Evolutionary conservation across 2,797 vertebrate species (phyloP).

Genomic region (Balearica regulorum): DNA sequence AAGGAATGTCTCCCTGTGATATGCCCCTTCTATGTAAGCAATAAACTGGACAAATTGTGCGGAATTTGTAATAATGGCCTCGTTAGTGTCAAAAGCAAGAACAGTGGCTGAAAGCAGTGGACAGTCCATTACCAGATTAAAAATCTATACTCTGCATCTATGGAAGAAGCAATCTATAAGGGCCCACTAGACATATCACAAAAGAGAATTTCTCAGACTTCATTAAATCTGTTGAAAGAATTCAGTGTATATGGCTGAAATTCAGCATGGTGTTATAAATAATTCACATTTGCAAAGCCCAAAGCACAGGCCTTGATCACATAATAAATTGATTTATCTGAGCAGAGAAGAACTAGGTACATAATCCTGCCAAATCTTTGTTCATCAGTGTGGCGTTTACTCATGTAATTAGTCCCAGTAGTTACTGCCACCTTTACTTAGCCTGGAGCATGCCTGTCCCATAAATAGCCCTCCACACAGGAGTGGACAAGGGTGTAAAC

Average conservation of each 20-base stretch:
- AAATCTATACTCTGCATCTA: background rate
- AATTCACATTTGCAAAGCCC: slow-evolving; percentile 6
- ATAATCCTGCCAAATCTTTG: background rate
- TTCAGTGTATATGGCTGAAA: background rate
- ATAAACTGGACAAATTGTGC: background rate
- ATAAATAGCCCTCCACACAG: background rate
- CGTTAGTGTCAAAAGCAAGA: background rate
- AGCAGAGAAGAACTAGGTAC: background rate
- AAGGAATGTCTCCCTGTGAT: background rate
- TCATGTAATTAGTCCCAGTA: background rate
- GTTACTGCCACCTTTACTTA: background rate
- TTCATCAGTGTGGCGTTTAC: background rate
- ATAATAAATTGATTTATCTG: background rate
- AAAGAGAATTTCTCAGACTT: background rate
- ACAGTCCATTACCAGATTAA: background rate
- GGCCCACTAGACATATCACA: background rate
- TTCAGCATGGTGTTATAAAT: background rate
- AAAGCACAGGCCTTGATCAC: background rate
- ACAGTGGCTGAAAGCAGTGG: background rate
- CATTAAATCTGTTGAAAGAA: background rate
- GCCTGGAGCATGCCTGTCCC: background rate
- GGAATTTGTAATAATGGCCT: background rate
- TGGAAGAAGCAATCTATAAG: background rate
- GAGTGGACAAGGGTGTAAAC: background rate
- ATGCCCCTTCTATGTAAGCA: background rate